Percentiles rank a stretch among this genome's conserved stretches.
Evolutionary conservation across 2,113 vertebrate genomes (phyloP).

Genomic region (Merops nubicus): DNA sequence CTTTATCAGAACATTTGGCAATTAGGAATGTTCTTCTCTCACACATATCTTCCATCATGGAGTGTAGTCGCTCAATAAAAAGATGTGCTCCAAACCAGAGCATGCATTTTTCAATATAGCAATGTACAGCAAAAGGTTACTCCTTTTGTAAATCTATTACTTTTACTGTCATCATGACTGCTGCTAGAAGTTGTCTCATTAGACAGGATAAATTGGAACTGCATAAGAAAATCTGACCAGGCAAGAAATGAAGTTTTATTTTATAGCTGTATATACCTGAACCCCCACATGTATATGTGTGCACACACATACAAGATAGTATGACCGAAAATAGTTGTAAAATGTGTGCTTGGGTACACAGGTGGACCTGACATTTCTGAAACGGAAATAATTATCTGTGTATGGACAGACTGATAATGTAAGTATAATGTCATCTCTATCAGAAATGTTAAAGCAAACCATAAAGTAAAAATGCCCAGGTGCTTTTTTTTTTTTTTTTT

Average conservation of each 20-base stretch:
- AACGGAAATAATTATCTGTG: neutral
- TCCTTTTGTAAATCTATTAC: conserved; percentile 80
- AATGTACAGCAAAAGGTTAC: conserved; percentile 71
- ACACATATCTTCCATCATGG: conserved; percentile 73
- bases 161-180: conserved; percentile 78
- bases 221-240: conserved; percentile 53
- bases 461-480: neutral
- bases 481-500: neutral
- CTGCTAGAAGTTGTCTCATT: conserved; percentile 75
- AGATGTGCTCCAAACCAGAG: conserved; percentile 65
- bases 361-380: neutral
- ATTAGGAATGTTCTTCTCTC: conserved; percentile 77
- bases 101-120: conserved; percentile 77
- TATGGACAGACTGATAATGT: neutral
- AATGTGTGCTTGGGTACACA: neutral
- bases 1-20: conserved; percentile 75
- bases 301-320: neutral
- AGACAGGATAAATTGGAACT: conserved; percentile 74
- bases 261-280: neutral
- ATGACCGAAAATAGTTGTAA: neutral
- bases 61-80: conserved; percentile 74
- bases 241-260: conserved; percentile 10
- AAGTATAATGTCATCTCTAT: neutral
- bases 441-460: neutral
- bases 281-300: neutral